These are phyloP conservation scores for Hephaestus fuliginosus DNA, from an alignment of 2,797 vertebrate genomes.

Conservation along the genomic window DNA sequence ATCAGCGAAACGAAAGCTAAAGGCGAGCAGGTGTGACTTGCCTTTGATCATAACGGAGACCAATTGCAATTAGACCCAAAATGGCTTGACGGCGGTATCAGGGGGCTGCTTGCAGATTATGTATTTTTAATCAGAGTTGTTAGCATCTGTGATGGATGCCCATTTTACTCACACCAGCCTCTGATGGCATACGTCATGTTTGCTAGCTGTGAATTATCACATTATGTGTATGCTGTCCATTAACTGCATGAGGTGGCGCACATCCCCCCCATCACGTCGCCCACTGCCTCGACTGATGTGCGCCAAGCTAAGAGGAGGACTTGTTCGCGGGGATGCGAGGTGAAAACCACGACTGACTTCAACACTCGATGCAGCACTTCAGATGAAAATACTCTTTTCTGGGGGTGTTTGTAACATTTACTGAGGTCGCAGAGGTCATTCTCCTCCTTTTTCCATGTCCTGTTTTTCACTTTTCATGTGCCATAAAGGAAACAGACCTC, in stretches of 20 bases:
- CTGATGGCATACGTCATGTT: constrained; percentile 73
- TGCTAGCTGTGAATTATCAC: constrained; percentile 64
- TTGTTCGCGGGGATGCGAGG: not conserved
- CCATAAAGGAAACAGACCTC: not conserved
- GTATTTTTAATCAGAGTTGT: constrained; percentile 90
- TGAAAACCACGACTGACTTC: constrained; percentile 8
- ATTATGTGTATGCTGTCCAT: constrained; percentile 59
- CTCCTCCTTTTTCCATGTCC: not conserved
- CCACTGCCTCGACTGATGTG: constrained; percentile 5
- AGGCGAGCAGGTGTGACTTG: constrained; percentile 88
- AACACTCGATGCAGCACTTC: not conserved
- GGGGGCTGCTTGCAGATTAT: constrained; percentile 86
- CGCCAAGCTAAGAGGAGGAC: constrained; percentile 7
- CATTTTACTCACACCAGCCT: constrained; percentile 75
- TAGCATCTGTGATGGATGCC: constrained; percentile 87
- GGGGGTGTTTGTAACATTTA: not conserved
- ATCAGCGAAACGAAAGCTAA: constrained; percentile 87
- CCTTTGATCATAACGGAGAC: constrained; percentile 88
- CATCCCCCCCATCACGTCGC: constrained; percentile 20
- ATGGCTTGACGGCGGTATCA: constrained; percentile 81
- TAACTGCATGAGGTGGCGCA: constrained; percentile 53
- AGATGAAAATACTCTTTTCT: not conserved
- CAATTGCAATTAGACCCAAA: constrained; percentile 88
- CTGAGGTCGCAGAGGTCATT: not conserved
- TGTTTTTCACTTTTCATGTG: not conserved